Evolutionary conservation across 2,888 invertebrate genomes (phyloP).

Genomic region (Tyria jacobaeae): DNA sequence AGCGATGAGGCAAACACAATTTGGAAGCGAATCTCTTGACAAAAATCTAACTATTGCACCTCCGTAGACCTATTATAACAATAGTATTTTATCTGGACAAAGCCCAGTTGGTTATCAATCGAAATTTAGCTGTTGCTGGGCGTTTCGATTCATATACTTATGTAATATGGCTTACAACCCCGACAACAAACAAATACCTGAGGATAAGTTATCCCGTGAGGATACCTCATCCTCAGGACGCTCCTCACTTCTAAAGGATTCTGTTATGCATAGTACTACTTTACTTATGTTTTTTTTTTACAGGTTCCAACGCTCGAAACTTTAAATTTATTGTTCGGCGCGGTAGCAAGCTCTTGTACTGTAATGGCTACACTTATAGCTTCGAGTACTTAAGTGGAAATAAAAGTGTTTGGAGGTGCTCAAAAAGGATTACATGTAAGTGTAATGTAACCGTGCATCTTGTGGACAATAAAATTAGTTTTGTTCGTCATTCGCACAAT

Average conservation of each 20-base stretch:
- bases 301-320: background rate
- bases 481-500: background rate
- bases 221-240: background rate
- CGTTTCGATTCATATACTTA: too few relatives aligned
- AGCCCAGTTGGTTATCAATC: background rate
- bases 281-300: background rate
- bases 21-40: background rate
- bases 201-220: too few relatives aligned
- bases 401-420: slow-evolving; percentile 14
- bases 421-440: slow-evolving; percentile 2
- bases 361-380: slow-evolving; percentile 14
- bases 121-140: too few relatives aligned
- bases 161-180: too few relatives aligned
- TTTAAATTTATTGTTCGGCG: background rate
- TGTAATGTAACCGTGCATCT: slow-evolving; percentile 15
- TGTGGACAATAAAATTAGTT: background rate
- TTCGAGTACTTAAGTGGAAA: background rate
- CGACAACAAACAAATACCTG: too few relatives aligned
- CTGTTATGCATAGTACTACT: too few relatives aligned
- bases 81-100: background rate
- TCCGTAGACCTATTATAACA: too few relatives aligned
- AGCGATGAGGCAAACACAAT: too few relatives aligned
- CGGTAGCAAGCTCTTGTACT: slow-evolving; percentile 2
- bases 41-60: too few relatives aligned
- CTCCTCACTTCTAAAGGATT: background rate